Conservation (phyloP, 2,888 invertebrate species). For the Phytoseiulus persimilis region DNA sequence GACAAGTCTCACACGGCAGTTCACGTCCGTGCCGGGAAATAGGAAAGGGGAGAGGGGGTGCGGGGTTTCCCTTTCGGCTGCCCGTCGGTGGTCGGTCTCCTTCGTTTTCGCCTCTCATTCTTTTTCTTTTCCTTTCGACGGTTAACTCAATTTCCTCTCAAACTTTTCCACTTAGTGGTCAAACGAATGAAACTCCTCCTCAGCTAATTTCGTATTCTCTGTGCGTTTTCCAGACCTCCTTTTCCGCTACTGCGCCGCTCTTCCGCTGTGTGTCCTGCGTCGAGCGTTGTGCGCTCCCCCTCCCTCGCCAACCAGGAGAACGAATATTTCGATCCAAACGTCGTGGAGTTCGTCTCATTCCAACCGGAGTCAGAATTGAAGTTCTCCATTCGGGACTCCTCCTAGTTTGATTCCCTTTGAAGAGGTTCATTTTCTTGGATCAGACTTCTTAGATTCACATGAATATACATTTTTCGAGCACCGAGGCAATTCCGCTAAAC, state of each 20-base stretch:
- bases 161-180: conserved; percentile 5
- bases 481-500: too few relatives aligned
- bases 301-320: background rate
- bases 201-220: background rate
- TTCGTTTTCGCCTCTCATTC: background rate
- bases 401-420: background rate
- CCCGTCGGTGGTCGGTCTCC: background rate
- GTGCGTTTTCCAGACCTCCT: conserved; percentile 5
- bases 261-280: background rate
- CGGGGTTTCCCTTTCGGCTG: background rate
- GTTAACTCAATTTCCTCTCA: conserved; percentile 5
- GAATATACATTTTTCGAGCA: too few relatives aligned
- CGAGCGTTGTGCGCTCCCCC: background rate
- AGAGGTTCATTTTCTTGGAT: too few relatives aligned
- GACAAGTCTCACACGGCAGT: background rate
- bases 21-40: background rate
- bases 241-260: background rate
- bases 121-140: background rate
- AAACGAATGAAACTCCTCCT: conserved; percentile 5
- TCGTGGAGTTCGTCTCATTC: background rate
- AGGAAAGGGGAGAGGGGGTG: background rate
- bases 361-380: background rate
- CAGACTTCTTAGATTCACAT: too few relatives aligned
- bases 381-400: background rate
- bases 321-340: background rate